phyloP scores from a whole-genome alignment of 1,140 invertebrate species.

The Pentalonia nigronervosa region DNA sequence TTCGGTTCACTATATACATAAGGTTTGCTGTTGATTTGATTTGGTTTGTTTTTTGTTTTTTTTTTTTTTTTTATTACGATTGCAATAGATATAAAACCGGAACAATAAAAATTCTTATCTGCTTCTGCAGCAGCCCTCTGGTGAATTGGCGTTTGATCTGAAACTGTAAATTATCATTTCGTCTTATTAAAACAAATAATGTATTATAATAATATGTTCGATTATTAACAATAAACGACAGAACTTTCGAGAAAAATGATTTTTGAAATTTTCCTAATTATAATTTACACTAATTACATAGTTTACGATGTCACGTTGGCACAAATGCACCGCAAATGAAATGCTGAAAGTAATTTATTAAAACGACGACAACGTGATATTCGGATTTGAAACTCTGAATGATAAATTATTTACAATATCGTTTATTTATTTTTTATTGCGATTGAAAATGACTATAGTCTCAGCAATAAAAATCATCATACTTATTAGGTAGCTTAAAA shows the following conservation, averaged over 20 bases:
- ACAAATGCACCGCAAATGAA: neutral
- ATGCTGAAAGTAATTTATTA: neutral
- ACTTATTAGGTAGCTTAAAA: neutral
- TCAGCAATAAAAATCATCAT: neutral
- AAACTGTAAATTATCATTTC: neutral
- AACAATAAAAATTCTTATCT: neutral
- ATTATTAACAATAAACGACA: neutral
- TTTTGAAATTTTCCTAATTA: neutral
- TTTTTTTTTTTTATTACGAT: neutral
- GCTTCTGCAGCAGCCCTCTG: neutral
- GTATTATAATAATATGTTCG: neutral
- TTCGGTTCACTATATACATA: neutral
- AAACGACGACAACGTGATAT: neutral
- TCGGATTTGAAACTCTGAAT: neutral
- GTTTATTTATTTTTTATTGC: neutral
- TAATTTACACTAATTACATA: neutral
- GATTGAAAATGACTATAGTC: neutral
- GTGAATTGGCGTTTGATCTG: neutral
- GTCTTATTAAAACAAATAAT: neutral
- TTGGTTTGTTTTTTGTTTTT: too few relatives aligned
- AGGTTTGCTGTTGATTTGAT: neutral
- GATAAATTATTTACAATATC: neutral
- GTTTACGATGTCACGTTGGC: neutral
- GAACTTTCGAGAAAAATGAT: neutral
- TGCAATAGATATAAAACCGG: slow-evolving; percentile 4